Evolutionary conservation across 2,113 vertebrate species (phyloP), one percentile per base, ranked within the genome.

Genomic region (Lophotis ruficrista): DNA sequence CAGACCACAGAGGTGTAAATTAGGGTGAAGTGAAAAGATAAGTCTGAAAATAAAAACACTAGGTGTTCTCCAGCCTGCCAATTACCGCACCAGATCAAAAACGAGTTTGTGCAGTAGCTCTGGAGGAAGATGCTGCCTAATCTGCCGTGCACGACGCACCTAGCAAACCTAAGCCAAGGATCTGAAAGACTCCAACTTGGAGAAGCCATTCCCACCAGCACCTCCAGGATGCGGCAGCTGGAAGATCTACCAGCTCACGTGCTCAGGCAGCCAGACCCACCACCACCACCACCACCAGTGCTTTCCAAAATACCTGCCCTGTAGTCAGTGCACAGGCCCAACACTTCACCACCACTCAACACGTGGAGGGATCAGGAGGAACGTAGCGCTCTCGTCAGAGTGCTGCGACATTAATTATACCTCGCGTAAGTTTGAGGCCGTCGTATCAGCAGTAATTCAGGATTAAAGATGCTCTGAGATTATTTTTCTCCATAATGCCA

Each of bases 331-430:
- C 31, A 8, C 21, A 0, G 1, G 25, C 38, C 53, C 3, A 8
- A 65, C 23, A 7, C 27, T 7, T 27, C 48, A 33, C 7, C 51
- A 2, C 18, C 3, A 6, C 61, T 6, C 33, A 6, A 4, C 0
- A 14, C 50, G 21, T 3, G 2, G 53, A 62, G 18, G n/a, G 64
- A 24, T 5, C 2, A 2, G 51, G 24, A 86, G 37, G 47, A 87
- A 43, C 7, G 1, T 0, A 4, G 35, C 1, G 6, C 64, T 53
- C 47, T 31, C 4, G 0, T 18, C 6, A 0, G 7, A 68, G 23
- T 5, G 0, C 53, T 7, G 2, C 1, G 62, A 31, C 47, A 20
- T 8, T 54, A 41, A 54, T 25, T 12, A 7, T 13, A 75, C n/a
- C 37, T 48, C 11, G 0, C 27, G 13, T 16, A 23, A 38, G 5